Conservation (phyloP, 2,113 vertebrate genomes). For the Thomomys bottae region DNA sequence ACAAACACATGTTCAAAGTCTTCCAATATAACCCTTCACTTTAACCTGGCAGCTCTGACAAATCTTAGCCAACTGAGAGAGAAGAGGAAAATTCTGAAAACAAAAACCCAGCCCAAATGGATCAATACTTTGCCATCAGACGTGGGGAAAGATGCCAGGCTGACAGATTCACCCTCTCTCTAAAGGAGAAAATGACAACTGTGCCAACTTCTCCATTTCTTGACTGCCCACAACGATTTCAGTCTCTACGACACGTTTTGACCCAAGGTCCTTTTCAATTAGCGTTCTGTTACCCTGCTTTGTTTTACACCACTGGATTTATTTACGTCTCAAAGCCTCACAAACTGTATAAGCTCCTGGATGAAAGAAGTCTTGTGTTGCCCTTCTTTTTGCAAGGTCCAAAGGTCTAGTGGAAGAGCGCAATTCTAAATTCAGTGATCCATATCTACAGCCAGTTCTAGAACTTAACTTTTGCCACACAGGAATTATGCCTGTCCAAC, state of each 20-base stretch:
- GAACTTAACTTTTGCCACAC: not conserved
- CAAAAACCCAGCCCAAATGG: not conserved
- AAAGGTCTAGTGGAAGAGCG: not conserved
- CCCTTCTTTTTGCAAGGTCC: constrained; percentile 46
- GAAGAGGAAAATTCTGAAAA: not conserved
- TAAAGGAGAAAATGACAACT: not conserved
- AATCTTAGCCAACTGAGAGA: not conserved
- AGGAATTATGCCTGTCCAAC: not conserved
- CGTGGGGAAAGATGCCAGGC: not conserved
- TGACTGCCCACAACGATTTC: not conserved
- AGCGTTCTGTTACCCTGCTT: not conserved
- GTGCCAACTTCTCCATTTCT: not conserved
- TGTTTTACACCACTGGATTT: constrained; percentile 42
- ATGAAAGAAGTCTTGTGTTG: constrained; percentile 40
- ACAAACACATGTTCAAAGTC: not conserved
- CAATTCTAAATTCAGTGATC: constrained; percentile 54
- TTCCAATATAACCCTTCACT: not conserved
- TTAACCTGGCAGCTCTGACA: not conserved
- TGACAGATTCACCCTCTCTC: not conserved
- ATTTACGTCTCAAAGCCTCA: constrained; percentile 55
- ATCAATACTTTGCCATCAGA: not conserved
- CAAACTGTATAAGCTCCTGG: constrained; percentile 56
- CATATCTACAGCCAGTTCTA: not conserved
- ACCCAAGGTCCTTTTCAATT: constrained; percentile 41
- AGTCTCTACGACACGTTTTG: not conserved